A percentile compares a stretch with the other conserved stretches of the same genome.
phyloP scores from a whole-genome alignment of 2,113 vertebrate genomes.

The Clarias magur region DNA sequence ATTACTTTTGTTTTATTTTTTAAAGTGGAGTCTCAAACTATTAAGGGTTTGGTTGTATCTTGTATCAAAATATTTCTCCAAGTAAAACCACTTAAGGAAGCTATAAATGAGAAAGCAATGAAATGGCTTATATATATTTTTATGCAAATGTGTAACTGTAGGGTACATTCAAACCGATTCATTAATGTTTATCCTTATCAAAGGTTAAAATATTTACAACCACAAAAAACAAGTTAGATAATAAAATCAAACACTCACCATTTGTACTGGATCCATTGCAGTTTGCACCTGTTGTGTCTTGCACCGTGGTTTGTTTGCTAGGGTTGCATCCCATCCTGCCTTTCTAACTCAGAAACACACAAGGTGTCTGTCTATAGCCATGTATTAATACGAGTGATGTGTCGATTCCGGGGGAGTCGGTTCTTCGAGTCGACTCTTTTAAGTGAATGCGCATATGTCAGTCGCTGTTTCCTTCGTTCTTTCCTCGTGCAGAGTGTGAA shows the following conservation, averaged over 20 bases:
- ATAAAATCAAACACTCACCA: conserved; percentile 54
- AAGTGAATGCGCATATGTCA: background rate
- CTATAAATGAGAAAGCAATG: background rate
- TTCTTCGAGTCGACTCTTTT: background rate
- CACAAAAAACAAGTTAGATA: background rate
- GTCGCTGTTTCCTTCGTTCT: background rate
- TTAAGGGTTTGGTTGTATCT: background rate
- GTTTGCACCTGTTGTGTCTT: conserved; percentile 41
- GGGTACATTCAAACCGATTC: background rate
- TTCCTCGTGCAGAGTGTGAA: background rate
- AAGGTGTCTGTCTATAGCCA: background rate
- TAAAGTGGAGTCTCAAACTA: background rate
- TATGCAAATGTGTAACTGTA: too few species aligned
- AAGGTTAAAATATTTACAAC: background rate
- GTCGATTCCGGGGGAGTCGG: background rate
- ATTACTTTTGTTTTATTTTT: background rate
- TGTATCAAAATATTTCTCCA: background rate
- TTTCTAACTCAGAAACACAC: conserved; percentile 52
- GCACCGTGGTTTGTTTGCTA: conserved; percentile 52
- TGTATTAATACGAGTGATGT: background rate
- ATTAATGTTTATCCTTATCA: background rate
- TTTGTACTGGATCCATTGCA: conserved; percentile 45
- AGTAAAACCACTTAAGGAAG: background rate
- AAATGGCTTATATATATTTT: background rate
- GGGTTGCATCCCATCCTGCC: conserved; percentile 65